Conservation (phyloP, 2,888 invertebrate species). For the Campopleginae sp. region DNA sequence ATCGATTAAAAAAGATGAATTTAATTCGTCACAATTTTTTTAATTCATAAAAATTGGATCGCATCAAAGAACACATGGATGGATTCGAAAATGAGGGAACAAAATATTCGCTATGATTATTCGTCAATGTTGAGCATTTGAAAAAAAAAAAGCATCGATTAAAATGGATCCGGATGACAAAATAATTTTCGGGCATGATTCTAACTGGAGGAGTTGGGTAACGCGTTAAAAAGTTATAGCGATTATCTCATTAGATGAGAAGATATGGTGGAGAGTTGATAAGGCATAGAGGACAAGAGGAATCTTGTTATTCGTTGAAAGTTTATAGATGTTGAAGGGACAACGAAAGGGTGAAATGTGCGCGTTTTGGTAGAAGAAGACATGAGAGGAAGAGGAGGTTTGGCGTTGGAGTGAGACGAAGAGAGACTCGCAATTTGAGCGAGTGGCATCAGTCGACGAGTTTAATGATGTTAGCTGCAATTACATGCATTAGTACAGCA, state of each 20-base stretch:
- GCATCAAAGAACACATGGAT: neutral
- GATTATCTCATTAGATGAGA: neutral
- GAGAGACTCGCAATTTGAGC: slow-evolving; percentile 77
- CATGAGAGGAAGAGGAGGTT: neutral
- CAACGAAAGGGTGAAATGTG: slow-evolving; percentile 20
- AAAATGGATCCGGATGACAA: neutral
- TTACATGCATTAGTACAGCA: slow-evolving; percentile 82
- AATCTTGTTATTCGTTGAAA: slow-evolving; percentile 36
- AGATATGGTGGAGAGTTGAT: neutral
- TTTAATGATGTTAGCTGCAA: slow-evolving; percentile 83
- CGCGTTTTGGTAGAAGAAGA: neutral
- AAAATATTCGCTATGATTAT: neutral
- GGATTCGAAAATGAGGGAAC: neutral
- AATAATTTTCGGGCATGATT: neutral
- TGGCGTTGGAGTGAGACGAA: slow-evolving; percentile 12
- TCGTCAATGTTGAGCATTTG: neutral
- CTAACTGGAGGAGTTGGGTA: neutral
- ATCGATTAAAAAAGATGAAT: neutral
- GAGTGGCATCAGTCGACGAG: slow-evolving; percentile 81
- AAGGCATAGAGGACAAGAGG: neutral
- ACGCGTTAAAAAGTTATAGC: neutral
- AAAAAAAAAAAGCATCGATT: neutral
- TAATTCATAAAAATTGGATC: neutral
- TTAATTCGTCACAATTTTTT: too few relatives aligned
- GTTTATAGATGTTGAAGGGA: slow-evolving; percentile 15